Base-by-base conservation (phyloP, 2,888 invertebrate species). In the Megastigmus dorsalis region DNA sequence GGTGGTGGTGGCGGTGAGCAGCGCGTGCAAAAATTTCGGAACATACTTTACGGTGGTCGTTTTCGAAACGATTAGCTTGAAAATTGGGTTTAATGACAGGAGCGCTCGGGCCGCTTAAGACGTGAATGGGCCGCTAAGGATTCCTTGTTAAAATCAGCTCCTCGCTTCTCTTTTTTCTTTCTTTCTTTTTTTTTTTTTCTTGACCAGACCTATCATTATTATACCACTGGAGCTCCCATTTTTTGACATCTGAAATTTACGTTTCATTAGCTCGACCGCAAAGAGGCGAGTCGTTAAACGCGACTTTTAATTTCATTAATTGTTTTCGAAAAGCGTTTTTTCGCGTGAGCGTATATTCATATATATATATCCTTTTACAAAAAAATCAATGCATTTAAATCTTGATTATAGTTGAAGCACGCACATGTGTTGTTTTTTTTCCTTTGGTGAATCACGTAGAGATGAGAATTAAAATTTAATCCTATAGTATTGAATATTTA, bases 61-160 rank as follows among this genome's bases (percentile, higher is more conserved):
- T 38, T 9, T 36, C 2, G n/a, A 26, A 30, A 28, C 20, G 41
- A 30, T 65, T 26, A 52, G 54, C 9, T 15, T 10, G 41, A 28
- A 65, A 65, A 65, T 43, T 65, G 20, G 41, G 18, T 52, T 28
- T 65, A 52, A 65, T 41, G 41, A 65, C 28, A 52, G 0, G 26
- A 41, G n/a, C n/a, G n/a, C n/a, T n/a, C n/a, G 9, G 4, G 18
- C 10, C 38, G 36, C 9, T 26, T 7, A 28, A 38, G 9, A 33
- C 15, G 15, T 52, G 10, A 23, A 15, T 26, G 26, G n/a, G 36
- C 52, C 45, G 6, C 6, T 36, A 20, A 30, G 41, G 41, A 38
- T 38, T 26, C 15, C 54, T 41, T 28, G 52, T 54, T 65, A 43
- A 54, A 65, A 54, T 13, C 26, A 20, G 45, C 52, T 65, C n/a